Evolutionary conservation across 1,140 invertebrate genomes (phyloP).

Genomic region (Apis mellifera): Amel_HAv3.1 CM009939.2:11636001-11636500

Average conservation of each 20-base stretch:
- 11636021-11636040: neutral
- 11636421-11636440: constrained; percentile 46
- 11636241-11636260: too few relatives aligned
- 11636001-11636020: constrained; percentile 29
- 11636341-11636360: constrained; percentile 78
- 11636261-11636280: constrained; percentile 8
- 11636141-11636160: too few relatives aligned
- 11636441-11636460: constrained; percentile 15
- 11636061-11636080: neutral
- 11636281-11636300: neutral
- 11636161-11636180: too few relatives aligned
- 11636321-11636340: constrained; percentile 60
- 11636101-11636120: too few relatives aligned
- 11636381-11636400: constrained; percentile 75
- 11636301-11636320: constrained; percentile 42
- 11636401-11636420: constrained; percentile 80
- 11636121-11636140: too few relatives aligned
- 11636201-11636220: too few relatives aligned
- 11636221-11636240: neutral
- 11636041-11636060: neutral
- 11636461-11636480: constrained; percentile 26
- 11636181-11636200: too few relatives aligned
- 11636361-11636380: constrained; percentile 79
- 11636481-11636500: neutral
- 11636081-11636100: neutral